A percentile compares a stretch with the other conserved stretches of the same genome.
phyloP scores from a whole-genome alignment of 2,888 invertebrate genomes.

The Conistra vaccinii region DNA sequence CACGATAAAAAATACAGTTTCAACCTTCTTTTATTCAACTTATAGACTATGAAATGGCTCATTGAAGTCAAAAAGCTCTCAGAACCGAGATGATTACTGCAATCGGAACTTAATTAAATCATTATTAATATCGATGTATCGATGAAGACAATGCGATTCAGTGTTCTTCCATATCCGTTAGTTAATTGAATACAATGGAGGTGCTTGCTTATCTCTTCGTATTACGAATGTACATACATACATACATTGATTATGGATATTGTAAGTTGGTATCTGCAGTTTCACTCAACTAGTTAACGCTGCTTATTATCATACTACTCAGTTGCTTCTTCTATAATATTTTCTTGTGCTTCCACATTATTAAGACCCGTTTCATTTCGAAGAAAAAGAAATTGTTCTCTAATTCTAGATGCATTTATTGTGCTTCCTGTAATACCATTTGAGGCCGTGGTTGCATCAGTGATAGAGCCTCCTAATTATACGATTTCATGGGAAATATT shows the following conservation, averaged over 20 bases:
- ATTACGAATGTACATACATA: slow-evolving; percentile 67
- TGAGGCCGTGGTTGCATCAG: slow-evolving; percentile 27
- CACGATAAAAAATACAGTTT: slow-evolving; percentile 23
- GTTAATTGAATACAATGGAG: slow-evolving; percentile 78
- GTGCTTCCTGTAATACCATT: slow-evolving; percentile 21
- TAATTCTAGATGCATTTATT: slow-evolving; percentile 30
- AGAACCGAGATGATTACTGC: slow-evolving; percentile 60
- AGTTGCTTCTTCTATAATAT: slow-evolving; percentile 25
- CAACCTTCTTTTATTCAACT: slow-evolving; percentile 46
- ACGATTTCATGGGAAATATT: slow-evolving; percentile 32
- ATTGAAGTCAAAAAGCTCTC: slow-evolving; percentile 65
- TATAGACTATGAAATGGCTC: slow-evolving; percentile 57
- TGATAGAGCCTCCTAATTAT: slow-evolving; percentile 34
- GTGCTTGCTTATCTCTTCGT: slow-evolving; percentile 66
- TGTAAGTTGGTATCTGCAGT: slow-evolving; percentile 45
- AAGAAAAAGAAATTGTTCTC: slow-evolving; percentile 30
- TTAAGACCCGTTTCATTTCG: slow-evolving; percentile 36
- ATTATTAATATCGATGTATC: slow-evolving; percentile 65
- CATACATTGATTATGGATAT: slow-evolving; percentile 66
- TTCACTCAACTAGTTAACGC: slow-evolving; percentile 45
- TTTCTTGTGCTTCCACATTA: slow-evolving; percentile 43
- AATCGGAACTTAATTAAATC: slow-evolving; percentile 72
- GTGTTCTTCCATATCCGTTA: slow-evolving; percentile 72
- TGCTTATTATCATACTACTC: slow-evolving; percentile 39
- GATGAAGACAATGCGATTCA: slow-evolving; percentile 68